Evolutionary conservation across 2,113 vertebrate genomes (phyloP).

Genomic region (Acanthochromis polyacanthus): DNA sequence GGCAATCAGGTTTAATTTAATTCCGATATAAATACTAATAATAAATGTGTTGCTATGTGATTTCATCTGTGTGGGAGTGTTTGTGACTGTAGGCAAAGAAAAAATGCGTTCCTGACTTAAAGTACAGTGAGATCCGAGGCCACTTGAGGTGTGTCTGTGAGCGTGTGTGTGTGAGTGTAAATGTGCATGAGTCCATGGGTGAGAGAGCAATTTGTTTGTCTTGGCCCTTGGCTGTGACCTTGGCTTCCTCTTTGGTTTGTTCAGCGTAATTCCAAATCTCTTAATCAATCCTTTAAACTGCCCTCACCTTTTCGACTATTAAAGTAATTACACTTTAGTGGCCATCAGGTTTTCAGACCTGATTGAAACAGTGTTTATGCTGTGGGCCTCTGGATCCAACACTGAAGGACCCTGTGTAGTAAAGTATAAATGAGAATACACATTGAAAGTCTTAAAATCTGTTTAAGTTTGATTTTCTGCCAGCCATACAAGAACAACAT

Average conservation of each 20-base stretch:
- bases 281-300: conserved; percentile 80
- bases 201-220: conserved; percentile 74
- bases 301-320: conserved; percentile 65
- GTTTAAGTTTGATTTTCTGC: neutral
- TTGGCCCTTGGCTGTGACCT: conserved; percentile 74
- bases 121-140: conserved; percentile 23
- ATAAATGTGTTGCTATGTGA: neutral
- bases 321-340: conserved; percentile 74
- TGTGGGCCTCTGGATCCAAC: conserved; percentile 28
- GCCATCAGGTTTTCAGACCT: conserved; percentile 56
- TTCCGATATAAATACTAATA: neutral
- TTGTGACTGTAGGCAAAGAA: neutral
- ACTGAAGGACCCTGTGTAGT: conserved; percentile 4
- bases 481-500: neutral
- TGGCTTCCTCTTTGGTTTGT: conserved; percentile 73
- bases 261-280: conserved; percentile 82
- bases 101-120: conserved; percentile 2
- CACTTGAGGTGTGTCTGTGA: conserved; percentile 30
- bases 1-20: neutral
- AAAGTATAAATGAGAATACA: neutral
- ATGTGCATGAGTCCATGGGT: conserved; percentile 32
- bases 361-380: conserved; percentile 49
- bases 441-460: neutral
- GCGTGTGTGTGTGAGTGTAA: conserved; percentile 41
- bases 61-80: conserved; percentile 5